Evolutionary conservation across 2,888 invertebrate genomes (phyloP).

Genomic region (Idaea biselata): DNA sequence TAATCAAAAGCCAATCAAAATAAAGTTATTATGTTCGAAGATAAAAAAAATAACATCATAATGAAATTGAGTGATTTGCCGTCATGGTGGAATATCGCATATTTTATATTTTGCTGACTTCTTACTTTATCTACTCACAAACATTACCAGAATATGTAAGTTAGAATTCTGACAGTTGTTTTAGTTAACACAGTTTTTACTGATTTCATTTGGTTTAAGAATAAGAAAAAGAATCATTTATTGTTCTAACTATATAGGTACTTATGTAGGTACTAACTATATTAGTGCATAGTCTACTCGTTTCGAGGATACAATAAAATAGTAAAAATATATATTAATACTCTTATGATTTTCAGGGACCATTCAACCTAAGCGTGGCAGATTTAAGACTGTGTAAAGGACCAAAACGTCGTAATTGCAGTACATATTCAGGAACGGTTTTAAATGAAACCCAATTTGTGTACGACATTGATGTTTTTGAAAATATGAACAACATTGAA

Average conservation of each 20-base stretch:
- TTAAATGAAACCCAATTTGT: background rate
- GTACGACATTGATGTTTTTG: background rate
- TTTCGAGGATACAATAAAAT: no score
- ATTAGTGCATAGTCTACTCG: no score
- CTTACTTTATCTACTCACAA: background rate
- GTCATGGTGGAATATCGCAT: background rate
- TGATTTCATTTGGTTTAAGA: no score
- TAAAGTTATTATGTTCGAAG: background rate
- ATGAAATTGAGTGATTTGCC: background rate
- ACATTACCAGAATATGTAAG: background rate
- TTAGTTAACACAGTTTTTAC: background rate
- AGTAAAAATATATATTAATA: no score
- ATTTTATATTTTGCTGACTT: background rate
- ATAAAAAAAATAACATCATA: background rate
- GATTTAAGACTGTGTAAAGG: conserved; percentile 6
- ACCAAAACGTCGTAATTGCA: conserved; percentile 6
- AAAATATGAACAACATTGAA: conserved; percentile 3
- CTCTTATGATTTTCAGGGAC: no score
- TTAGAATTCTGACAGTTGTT: background rate
- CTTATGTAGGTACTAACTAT: no score
- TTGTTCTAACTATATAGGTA: no score
- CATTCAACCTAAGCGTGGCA: conserved; percentile 3
- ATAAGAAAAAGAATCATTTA: no score
- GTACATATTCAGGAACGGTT: background rate
- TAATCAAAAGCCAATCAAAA: background rate